A percentile compares a stretch with the other conserved stretches of the same genome.
Evolutionary conservation across 2,113 vertebrate species (phyloP).

Genomic region (Isichthys henryi): DNA sequence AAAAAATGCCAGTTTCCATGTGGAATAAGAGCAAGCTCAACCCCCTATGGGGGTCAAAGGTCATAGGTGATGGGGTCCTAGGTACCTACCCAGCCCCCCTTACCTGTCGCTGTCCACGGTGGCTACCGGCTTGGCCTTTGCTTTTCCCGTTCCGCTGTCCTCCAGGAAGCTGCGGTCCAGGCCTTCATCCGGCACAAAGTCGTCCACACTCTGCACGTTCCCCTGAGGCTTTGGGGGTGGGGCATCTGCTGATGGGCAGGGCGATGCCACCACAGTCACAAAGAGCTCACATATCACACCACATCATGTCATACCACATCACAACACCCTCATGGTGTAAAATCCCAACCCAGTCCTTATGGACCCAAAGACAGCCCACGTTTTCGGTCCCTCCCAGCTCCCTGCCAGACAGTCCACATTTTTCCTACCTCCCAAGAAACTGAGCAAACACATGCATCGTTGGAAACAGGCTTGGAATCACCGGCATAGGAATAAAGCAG

Average conservation of each 20-base stretch:
- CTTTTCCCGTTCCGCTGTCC: slow-evolving; percentile 36
- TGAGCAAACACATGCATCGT: neutral
- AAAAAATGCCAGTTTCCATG: neutral
- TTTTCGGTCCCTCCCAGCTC: neutral
- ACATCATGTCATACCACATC: neutral
- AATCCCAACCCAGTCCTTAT: neutral
- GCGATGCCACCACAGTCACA: neutral
- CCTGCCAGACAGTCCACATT: too few relatives aligned
- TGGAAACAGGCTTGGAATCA: too few relatives aligned
- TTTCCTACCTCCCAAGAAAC: neutral
- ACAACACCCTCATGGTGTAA: neutral
- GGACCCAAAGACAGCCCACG: too few relatives aligned
- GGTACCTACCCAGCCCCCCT: neutral
- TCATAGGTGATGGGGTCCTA: neutral
- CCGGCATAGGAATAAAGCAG: neutral
- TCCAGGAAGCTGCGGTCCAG: slow-evolving; percentile 71
- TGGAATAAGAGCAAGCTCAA: neutral
- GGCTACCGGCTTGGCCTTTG: slow-evolving; percentile 4
- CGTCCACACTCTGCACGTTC: slow-evolving; percentile 62
- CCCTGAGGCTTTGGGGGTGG: slow-evolving; percentile 22
- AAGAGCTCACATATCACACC: neutral
- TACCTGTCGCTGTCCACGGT: slow-evolving; percentile 67
- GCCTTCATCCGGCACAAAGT: slow-evolving; percentile 68
- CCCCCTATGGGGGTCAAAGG: neutral
- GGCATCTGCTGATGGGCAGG: slow-evolving; percentile 25